Evolutionary conservation across 2,113 vertebrate genomes (phyloP).

Genomic region (Amphiprion percula): DNA sequence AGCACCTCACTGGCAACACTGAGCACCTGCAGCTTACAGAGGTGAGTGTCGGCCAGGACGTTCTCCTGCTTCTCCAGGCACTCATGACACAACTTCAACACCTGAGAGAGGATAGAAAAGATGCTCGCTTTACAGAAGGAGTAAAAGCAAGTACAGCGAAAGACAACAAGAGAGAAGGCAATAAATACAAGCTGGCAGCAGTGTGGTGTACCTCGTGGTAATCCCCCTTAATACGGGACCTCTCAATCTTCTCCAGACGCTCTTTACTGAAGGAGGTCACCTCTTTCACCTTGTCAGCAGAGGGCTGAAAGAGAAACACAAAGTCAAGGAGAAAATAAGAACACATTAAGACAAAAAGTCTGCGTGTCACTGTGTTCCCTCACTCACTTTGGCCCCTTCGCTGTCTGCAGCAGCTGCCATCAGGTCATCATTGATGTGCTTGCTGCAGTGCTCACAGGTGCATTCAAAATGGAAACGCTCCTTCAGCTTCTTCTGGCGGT

Average conservation of each 20-base stretch:
- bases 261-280: conserved; percentile 88
- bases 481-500: conserved; percentile 88
- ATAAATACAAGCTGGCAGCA: background rate
- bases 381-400: conserved; percentile 48
- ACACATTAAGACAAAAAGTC: background rate
- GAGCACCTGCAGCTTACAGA: conserved; percentile 87
- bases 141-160: background rate
- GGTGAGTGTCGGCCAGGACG: conserved; percentile 90
- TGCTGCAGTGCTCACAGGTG: conserved; percentile 90
- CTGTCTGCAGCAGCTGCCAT: conserved; percentile 86
- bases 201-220: conserved; percentile 85
- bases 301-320: conserved; percentile 80
- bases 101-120: conserved; percentile 75
- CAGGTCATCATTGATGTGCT: conserved; percentile 89
- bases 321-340: background rate
- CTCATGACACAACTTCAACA: conserved; percentile 89
- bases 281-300: conserved; percentile 89
- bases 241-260: conserved; percentile 88
- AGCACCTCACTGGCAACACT: conserved; percentile 90
- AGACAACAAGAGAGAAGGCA: background rate
- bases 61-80: conserved; percentile 90
- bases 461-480: conserved; percentile 93
- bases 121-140: background rate
- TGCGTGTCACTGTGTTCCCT: background rate
- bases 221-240: conserved; percentile 84